Conservation (phyloP, 2,797 vertebrate genomes). For the Rallus crepitans region DNA sequence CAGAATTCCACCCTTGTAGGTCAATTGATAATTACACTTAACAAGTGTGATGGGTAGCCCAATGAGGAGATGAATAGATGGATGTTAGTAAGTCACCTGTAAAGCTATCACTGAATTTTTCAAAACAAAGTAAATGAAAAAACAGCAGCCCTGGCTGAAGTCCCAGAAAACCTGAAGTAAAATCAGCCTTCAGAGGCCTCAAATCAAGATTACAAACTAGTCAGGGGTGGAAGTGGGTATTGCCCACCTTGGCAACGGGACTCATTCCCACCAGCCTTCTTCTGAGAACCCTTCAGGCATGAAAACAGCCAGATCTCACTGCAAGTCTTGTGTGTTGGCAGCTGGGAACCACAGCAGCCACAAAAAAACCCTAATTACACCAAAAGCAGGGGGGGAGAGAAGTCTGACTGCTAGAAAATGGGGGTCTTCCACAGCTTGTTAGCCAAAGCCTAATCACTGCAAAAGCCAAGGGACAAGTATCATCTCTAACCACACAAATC, state of each 20-base stretch:
- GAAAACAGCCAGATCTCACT: neutral
- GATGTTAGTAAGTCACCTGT: neutral
- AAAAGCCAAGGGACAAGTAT: neutral
- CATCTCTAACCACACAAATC: neutral
- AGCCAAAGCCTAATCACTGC: neutral
- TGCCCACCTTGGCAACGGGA: neutral
- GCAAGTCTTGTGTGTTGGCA: neutral
- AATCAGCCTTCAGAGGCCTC: neutral
- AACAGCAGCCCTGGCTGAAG: neutral
- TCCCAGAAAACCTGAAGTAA: neutral
- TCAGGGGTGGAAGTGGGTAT: neutral
- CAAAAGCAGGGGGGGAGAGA: accelerated
- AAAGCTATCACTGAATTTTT: neutral
- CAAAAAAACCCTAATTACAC: neutral
- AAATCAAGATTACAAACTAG: neutral
- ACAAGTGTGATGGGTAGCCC: neutral
- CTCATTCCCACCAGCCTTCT: neutral
- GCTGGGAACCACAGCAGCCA: neutral
- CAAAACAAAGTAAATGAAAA: neutral
- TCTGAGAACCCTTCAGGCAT: neutral
- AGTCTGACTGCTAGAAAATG: neutral
- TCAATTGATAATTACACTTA: neutral
- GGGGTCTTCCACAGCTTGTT: accelerated
- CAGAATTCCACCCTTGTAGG: neutral
- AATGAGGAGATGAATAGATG: neutral